Evolutionary conservation across 2,113 vertebrate species (phyloP).

Genomic region (Cochlearius cochlearius): DNA sequence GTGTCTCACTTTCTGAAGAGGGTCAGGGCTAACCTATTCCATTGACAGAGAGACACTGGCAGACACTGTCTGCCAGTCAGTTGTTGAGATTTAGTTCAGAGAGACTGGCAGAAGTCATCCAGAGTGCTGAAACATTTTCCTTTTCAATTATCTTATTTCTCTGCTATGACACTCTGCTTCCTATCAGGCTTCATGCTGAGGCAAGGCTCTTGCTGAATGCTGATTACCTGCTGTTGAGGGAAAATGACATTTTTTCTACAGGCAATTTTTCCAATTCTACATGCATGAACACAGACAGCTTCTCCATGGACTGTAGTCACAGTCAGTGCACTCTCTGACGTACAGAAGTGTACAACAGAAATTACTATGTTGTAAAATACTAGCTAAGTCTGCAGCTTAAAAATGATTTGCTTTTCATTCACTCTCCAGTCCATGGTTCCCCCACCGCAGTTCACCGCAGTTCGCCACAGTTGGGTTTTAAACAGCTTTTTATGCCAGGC

Average conservation of each 20-base stretch:
- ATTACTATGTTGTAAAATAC: background rate
- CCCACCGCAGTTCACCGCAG: background rate
- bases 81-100: slow-evolving; percentile 44
- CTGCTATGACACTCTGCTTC: slow-evolving; percentile 2
- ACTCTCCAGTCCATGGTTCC: background rate
- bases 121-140: slow-evolving; percentile 17
- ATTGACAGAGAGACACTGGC: slow-evolving; percentile 48
- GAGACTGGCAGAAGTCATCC: background rate
- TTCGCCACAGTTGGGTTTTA: background rate
- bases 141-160: slow-evolving; percentile 47
- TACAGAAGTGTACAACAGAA: background rate
- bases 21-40: slow-evolving; percentile 42
- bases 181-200: background rate
- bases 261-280: background rate
- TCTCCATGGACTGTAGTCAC: background rate
- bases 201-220: background rate
- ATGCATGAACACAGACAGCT: background rate
- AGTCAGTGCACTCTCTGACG: background rate
- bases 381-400: background rate
- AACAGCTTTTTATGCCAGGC: background rate
- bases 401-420: background rate
- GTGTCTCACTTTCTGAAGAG: slow-evolving; percentile 40
- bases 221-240: background rate
- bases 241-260: background rate
- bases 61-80: slow-evolving; percentile 33